A percentile compares a stretch with the other conserved stretches of the same genome.
These are phyloP conservation scores for Brachyalestes nurse DNA, from an alignment of 2,797 vertebrate genomes.

Conservation along the genomic window DNA sequence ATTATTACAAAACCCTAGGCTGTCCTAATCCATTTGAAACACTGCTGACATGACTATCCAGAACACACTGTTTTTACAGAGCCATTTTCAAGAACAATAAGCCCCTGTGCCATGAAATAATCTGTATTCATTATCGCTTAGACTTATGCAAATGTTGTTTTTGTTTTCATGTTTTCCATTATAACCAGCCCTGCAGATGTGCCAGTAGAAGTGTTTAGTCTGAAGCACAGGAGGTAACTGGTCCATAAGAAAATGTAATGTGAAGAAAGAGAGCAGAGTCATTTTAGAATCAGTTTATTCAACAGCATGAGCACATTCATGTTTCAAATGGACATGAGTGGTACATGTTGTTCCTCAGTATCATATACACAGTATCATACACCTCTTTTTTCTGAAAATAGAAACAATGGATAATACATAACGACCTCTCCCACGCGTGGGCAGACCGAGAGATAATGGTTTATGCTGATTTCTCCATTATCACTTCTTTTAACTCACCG, in stretches of 20 bases:
- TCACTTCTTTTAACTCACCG: background rate
- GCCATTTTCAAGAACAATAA: background rate
- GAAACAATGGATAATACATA: constrained; percentile 55
- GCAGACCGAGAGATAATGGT: constrained; percentile 21
- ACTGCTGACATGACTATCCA: background rate
- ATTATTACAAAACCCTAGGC: background rate
- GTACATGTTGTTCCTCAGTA: constrained; percentile 60
- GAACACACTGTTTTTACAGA: background rate
- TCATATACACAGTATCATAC: constrained; percentile 48
- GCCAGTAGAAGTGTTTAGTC: background rate
- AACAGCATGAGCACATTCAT: constrained; percentile 61
- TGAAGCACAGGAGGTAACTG: background rate
- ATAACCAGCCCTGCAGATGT: background rate
- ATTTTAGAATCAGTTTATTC: constrained; percentile 44
- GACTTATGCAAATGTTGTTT: constrained; percentile 3
- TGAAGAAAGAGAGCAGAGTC: constrained; percentile 16
- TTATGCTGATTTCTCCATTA: background rate
- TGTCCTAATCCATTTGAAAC: background rate
- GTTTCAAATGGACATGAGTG: constrained; percentile 59
- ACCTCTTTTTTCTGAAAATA: constrained; percentile 50
- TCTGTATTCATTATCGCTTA: background rate
- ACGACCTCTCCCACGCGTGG: constrained; percentile 18
- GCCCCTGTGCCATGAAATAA: background rate
- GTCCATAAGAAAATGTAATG: background rate
- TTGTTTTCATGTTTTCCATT: background rate